Evolutionary conservation across 2,888 invertebrate genomes (phyloP), one percentile per base, ranked within the genome.

Genomic region (Bombylius discolor): DNA sequence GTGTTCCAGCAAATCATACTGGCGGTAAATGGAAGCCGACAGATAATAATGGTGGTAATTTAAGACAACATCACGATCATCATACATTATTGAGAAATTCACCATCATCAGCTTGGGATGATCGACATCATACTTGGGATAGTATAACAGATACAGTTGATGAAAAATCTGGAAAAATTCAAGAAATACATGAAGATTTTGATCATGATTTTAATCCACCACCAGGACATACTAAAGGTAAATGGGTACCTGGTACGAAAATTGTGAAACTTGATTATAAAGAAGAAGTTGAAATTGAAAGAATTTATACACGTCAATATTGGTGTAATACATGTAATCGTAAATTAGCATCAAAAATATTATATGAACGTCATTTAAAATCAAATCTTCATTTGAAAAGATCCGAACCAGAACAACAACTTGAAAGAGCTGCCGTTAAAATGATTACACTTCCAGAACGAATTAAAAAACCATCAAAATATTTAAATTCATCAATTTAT

Each of bases 281-380:
- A 69, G 67, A 79, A 71, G 68, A 77, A 66, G 47, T 77, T 76
- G 66, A 77, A 76, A 11, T 72, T 55, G 59, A 58, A 31, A 60
- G 61, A 55, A 58, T 60, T 11, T 52, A 72, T 56, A 70, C 78
- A 1, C 77, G 82, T 5, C 82, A 83, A 63, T 88, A 84, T 68
- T 88, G 87, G 87, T 89, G 89, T 67, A 84, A 83, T 56, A 85
- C 87, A 33, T 90, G 90, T 67, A 87, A 88, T 63, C 78, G 89
- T 54, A 78, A 83, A 54, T 76, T 90, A 9, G 85, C 87, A 13
- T 86, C 86, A 2, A 81, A 82, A 69, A 72, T 80, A 42, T 82
- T 87, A 62, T 90, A 87, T 70, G 85, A 87, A 60, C 81, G 85
- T 60, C 90, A 90, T 70, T 71, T 89, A 55, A 80, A 81, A 70